These are phyloP conservation scores for Typhlomys cinereus DNA, from an alignment of 2,113 vertebrate species.

Conservation along the genomic window DNA sequence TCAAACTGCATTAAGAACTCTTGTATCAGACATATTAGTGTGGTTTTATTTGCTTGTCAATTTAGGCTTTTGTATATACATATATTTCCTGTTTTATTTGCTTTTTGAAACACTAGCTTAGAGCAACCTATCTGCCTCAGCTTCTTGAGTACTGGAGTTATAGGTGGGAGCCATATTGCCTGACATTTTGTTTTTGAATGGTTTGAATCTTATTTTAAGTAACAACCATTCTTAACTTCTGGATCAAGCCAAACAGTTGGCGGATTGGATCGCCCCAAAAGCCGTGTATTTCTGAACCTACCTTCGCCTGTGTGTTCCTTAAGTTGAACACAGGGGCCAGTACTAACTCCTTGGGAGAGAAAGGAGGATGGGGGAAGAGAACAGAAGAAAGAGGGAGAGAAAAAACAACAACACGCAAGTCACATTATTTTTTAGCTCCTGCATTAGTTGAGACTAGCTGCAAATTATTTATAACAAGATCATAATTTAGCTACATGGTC, in stretches of 20 bases:
- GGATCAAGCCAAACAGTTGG: background rate
- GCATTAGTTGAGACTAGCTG: background rate
- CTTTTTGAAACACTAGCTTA: background rate
- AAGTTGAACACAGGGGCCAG: too few relatives aligned
- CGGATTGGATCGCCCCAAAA: fast-evolving
- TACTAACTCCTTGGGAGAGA: background rate
- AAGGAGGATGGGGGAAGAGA: background rate
- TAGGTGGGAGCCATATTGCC: background rate
- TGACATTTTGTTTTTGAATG: background rate
- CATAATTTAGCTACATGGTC: background rate
- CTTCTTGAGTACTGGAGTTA: too few relatives aligned
- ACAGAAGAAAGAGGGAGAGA: background rate
- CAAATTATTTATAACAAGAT: background rate
- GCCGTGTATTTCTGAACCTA: background rate
- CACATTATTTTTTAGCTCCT: background rate
- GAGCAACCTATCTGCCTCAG: background rate
- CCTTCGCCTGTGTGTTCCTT: fast-evolving
- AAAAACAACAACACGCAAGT: too few relatives aligned
- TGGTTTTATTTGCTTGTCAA: too few relatives aligned
- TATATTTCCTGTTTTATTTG: background rate
- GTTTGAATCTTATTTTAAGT: background rate
- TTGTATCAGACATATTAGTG: background rate
- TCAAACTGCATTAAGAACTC: background rate
- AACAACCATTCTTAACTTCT: background rate
- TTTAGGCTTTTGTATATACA: too few relatives aligned